These are phyloP conservation scores for Theonella swinhoei DNA, from an alignment of 37 sponge, comb jelly and placozoan species.

Conservation along the genomic window DNA sequence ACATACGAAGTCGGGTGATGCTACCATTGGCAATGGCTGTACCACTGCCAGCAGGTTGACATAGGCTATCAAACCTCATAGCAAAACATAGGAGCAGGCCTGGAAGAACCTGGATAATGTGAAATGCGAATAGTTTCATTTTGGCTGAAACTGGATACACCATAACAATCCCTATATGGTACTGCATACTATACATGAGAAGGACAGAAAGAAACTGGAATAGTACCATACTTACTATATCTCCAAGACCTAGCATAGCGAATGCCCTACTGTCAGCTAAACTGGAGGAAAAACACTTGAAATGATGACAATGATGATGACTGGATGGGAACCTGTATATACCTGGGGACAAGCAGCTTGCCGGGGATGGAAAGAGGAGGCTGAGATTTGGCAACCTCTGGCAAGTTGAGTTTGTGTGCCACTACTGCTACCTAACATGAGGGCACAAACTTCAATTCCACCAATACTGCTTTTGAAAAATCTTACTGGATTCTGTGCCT, in stretches of 20 bases:
- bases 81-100: conserved; percentile 75
- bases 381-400: conserved; percentile 35
- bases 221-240: conserved; percentile 53
- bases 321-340: neutral
- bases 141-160: too few relatives aligned
- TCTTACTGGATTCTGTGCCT: conserved; percentile 75
- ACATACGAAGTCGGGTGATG: neutral
- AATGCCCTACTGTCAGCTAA: conserved; percentile 31
- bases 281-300: conserved; percentile 24
- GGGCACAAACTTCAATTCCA: too few relatives aligned
- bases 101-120: conserved; percentile 54
- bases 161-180: too few relatives aligned
- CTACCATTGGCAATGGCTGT: neutral
- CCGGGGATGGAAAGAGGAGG: conserved; percentile 78
- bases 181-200: too few relatives aligned
- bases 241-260: conserved; percentile 79
- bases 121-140: neutral
- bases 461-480: too few relatives aligned
- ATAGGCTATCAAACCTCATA: conserved; percentile 61
- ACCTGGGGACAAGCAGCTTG: conserved; percentile 79
- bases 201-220: too few relatives aligned
- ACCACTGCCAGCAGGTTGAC: conserved; percentile 5
- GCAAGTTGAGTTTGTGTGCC: conserved; percentile 57
- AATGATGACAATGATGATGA: too few relatives aligned
- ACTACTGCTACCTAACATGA: conserved; percentile 57